phyloP scores from a whole-genome alignment of 2,113 vertebrate species.

The Callipepla squamata region DNA sequence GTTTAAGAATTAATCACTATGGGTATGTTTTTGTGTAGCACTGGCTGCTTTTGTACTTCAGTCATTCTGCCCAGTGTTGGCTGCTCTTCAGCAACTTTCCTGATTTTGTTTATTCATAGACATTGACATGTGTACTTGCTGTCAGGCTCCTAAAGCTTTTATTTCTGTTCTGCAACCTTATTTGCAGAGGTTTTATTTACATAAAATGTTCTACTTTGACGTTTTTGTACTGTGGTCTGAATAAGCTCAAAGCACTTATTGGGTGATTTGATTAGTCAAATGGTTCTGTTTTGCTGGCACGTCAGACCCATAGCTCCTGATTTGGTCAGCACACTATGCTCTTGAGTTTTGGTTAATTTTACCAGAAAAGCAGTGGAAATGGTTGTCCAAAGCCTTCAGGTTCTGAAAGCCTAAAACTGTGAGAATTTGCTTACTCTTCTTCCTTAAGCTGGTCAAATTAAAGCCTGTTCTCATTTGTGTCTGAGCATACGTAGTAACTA shows the following conservation, averaged over 20 bases:
- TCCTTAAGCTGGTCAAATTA: neutral
- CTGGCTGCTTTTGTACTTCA: neutral
- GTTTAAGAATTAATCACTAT: neutral
- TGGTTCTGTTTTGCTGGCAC: neutral
- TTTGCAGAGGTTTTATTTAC: neutral
- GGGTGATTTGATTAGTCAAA: neutral
- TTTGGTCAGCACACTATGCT: neutral
- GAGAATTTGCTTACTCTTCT: neutral
- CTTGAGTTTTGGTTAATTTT: neutral
- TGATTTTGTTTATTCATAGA: neutral
- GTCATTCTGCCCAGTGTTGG: neutral
- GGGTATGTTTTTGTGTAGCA: neutral
- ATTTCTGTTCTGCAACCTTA: neutral
- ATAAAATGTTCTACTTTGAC: neutral
- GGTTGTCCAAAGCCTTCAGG: neutral
- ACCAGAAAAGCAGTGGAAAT: neutral
- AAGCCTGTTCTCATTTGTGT: neutral
- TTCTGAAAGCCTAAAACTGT: neutral
- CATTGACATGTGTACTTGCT: neutral
- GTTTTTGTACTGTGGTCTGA: neutral
- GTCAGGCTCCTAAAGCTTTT: neutral
- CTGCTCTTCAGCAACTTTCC: neutral
- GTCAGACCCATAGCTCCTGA: neutral
- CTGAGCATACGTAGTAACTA: neutral
- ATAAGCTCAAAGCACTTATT: neutral